A percentile compares a stretch with the other conserved stretches of the same genome.
These are phyloP conservation scores for Hirundichthys speculiger DNA, from an alignment of 2,113 vertebrate genomes.

Conservation along the genomic window DNA sequence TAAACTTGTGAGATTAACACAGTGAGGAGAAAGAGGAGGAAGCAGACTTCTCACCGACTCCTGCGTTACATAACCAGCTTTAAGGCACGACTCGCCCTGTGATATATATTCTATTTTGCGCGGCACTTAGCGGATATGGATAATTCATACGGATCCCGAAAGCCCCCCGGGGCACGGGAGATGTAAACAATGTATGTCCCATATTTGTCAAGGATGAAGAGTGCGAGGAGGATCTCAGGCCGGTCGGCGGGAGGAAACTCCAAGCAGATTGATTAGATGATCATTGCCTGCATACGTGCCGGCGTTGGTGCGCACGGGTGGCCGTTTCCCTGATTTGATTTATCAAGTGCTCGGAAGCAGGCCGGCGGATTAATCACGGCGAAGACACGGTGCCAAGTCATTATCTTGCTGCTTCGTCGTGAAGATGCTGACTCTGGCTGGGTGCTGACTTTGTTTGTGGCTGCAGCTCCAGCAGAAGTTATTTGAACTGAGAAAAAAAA, in stretches of 20 bases:
- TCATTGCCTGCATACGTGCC: conserved; percentile 54
- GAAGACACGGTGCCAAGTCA: conserved; percentile 55
- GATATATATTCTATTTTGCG: conserved; percentile 67
- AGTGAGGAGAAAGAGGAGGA: neutral
- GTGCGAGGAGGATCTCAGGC: conserved; percentile 39
- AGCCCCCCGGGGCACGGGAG: conserved; percentile 58
- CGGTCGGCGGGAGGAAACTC: conserved; percentile 50
- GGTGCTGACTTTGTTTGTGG: neutral
- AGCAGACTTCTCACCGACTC: conserved; percentile 9
- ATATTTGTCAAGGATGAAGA: conserved; percentile 62
- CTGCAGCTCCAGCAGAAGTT: neutral
- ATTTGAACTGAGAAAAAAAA: conserved; percentile 4
- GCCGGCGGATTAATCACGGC: conserved; percentile 61
- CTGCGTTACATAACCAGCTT: conserved; percentile 50
- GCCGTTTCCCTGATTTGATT: conserved; percentile 73
- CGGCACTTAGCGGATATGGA: conserved; percentile 76
- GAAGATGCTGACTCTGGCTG: conserved; percentile 48
- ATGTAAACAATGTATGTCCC: conserved; percentile 73
- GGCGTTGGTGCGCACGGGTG: conserved; percentile 26
- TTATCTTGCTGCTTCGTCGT: conserved; percentile 58
- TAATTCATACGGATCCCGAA: conserved; percentile 67
- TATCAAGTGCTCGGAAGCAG: conserved; percentile 65
- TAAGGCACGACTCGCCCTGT: conserved; percentile 53
- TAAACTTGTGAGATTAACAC: conserved; percentile 18
- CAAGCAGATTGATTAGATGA: conserved; percentile 69